Percentiles rank a stretch among this genome's conserved stretches.
Conservation (phyloP, 1,140 invertebrate genomes). For the Pristionchus pacificus region DNA sequence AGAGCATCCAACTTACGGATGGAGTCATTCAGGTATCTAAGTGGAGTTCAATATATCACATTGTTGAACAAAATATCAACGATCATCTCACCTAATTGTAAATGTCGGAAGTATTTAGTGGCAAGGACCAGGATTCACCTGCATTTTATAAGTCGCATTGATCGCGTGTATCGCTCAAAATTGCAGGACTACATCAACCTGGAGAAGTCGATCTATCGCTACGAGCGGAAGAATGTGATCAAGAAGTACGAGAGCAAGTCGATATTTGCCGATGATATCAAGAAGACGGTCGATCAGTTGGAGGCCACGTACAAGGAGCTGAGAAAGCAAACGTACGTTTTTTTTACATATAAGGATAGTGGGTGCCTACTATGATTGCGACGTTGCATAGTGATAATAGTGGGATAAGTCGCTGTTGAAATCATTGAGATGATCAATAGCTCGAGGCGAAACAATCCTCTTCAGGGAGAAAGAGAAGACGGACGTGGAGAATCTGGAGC, state of each 20-base stretch:
- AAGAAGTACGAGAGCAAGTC: slow-evolving; percentile 53
- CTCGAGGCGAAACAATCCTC: slow-evolving; percentile 5
- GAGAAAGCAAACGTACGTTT: slow-evolving; percentile 57
- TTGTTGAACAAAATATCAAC: too few relatives aligned
- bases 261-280: slow-evolving; percentile 53
- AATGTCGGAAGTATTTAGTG: too few relatives aligned
- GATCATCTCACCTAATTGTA: too few relatives aligned
- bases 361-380: slow-evolving; percentile 7
- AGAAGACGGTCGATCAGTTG: slow-evolving; percentile 51
- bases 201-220: slow-evolving; percentile 45
- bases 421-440: slow-evolving; percentile 4
- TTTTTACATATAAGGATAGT: not conserved
- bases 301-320: slow-evolving; percentile 55
- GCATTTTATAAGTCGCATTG: too few relatives aligned
- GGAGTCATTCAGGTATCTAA: slow-evolving; percentile 42
- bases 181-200: slow-evolving; percentile 48
- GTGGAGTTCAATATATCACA: too few relatives aligned
- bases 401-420: not conserved
- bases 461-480: slow-evolving; percentile 59
- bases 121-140: too few relatives aligned
- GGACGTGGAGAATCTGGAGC: slow-evolving; percentile 59
- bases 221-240: slow-evolving; percentile 50
- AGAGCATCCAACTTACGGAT: slow-evolving; percentile 52
- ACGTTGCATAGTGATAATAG: too few relatives aligned
- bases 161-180: not conserved